Evolutionary conservation across 2,888 invertebrate genomes (phyloP).

Genomic region (Megastigmus dorsalis): DNA sequence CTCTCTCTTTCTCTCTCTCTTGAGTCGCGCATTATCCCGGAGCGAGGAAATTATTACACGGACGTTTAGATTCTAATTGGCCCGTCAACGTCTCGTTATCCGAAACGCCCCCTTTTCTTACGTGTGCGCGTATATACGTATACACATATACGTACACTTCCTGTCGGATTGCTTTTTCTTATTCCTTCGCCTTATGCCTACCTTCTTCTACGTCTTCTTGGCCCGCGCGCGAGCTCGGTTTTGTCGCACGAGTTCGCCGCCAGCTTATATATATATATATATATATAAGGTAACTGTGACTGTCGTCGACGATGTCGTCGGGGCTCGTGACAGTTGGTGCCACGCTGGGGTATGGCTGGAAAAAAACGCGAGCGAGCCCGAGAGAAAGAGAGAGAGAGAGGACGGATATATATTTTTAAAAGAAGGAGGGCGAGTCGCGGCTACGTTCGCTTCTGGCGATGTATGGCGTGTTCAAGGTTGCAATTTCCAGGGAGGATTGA

Average conservation of each 20-base stretch:
- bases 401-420: too few species aligned
- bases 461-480: background rate
- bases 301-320: conserved; percentile 19
- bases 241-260: conserved; percentile 14
- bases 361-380: conserved; percentile 5
- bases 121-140: too few species aligned
- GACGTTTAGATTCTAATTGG: conserved; percentile 70
- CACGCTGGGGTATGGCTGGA: conserved; percentile 18
- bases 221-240: background rate
- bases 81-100: conserved; percentile 71
- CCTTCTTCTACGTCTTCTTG: background rate
- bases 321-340: conserved; percentile 43
- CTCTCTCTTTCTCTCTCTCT: background rate
- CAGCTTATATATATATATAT: too few species aligned
- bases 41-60: conserved; percentile 61
- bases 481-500: too few species aligned
- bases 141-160: too few species aligned
- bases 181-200: background rate
- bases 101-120: conserved; percentile 50
- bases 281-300: too few species aligned
- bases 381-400: background rate
- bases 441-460: background rate
- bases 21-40: background rate
- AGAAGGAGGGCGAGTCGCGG: too few species aligned
- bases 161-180: conserved; percentile 3